Evolutionary conservation across 2,888 invertebrate species (phyloP).

Genomic region (Campaea margaritaria): DNA sequence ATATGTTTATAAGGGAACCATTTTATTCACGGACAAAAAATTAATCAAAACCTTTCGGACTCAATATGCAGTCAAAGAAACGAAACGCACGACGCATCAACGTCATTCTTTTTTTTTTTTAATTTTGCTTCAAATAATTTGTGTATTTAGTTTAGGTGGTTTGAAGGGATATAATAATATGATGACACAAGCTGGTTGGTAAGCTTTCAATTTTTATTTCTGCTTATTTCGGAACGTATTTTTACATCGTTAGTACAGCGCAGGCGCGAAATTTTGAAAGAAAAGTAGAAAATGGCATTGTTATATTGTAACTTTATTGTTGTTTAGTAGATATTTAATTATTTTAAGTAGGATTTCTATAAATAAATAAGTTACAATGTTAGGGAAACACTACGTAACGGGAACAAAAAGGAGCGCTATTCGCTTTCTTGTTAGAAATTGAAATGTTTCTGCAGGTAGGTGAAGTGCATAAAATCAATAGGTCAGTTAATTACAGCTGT

Average conservation of each 20-base stretch:
- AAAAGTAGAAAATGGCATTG: constrained; percentile 46
- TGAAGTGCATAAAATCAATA: constrained; percentile 56
- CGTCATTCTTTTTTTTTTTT: too few relatives aligned
- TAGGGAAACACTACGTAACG: constrained; percentile 57
- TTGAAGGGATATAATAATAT: too few relatives aligned
- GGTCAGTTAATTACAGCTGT: constrained; percentile 23
- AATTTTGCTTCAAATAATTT: too few relatives aligned
- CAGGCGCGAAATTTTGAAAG: constrained; percentile 60
- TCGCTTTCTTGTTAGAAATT: constrained; percentile 71
- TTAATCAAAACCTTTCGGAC: too few relatives aligned
- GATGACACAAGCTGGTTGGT: too few relatives aligned
- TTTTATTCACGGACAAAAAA: too few relatives aligned
- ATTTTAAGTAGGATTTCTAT: constrained; percentile 57
- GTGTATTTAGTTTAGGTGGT: too few relatives aligned
- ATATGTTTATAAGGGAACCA: too few relatives aligned
- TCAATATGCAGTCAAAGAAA: too few relatives aligned
- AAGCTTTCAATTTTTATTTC: too few relatives aligned
- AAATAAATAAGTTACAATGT: constrained; percentile 66
- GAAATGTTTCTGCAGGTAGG: constrained; percentile 82
- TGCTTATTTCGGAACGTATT: too few relatives aligned
- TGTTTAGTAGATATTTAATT: constrained; percentile 54
- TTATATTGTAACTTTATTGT: constrained; percentile 46
- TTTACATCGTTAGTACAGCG: constrained; percentile 30
- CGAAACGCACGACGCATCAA: too few relatives aligned
- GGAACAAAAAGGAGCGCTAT: constrained; percentile 68